Conservation (phyloP, 2,113 vertebrate genomes). For the Sinocyclocheilus rhinocerous region DNA sequence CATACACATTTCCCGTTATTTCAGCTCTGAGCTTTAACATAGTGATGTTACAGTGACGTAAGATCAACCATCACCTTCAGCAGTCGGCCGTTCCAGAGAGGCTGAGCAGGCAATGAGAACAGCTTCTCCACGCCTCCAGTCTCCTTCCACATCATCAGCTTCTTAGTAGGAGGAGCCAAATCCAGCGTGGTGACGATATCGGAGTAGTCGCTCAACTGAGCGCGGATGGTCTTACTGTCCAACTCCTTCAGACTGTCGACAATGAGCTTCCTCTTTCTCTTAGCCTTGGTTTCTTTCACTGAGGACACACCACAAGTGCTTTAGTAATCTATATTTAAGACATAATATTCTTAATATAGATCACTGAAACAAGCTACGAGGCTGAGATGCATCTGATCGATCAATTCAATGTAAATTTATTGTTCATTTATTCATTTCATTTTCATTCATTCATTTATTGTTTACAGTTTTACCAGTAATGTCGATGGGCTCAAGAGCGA, state of each 20-base stretch:
- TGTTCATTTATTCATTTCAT: too few relatives aligned
- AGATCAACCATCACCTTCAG: slow-evolving; percentile 82
- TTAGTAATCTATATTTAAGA: background rate
- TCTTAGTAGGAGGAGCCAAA: slow-evolving; percentile 96
- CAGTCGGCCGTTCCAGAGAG: slow-evolving; percentile 93
- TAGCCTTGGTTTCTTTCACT: slow-evolving; percentile 99
- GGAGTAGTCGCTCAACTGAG: slow-evolving; percentile 97
- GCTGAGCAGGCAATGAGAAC: slow-evolving; percentile 95
- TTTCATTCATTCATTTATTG: too few relatives aligned
- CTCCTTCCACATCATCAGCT: slow-evolving; percentile 99
- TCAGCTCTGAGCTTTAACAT: background rate
- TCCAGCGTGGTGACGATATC: slow-evolving; percentile 99
- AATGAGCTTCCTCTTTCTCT: slow-evolving; percentile 98
- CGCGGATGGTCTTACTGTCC: slow-evolving; percentile 98
- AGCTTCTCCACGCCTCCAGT: slow-evolving; percentile 98
- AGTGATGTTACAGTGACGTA: background rate
- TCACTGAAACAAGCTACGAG: background rate
- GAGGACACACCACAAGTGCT: slow-evolving; percentile 32
- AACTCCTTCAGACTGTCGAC: slow-evolving; percentile 98
- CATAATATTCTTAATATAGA: background rate
- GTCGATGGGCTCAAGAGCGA: slow-evolving; percentile 97
- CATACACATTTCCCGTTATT: background rate
- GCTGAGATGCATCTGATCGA: background rate
- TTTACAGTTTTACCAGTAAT: slow-evolving; percentile 85
- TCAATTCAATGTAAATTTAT: background rate